phyloP scores from a whole-genome alignment of 1,140 invertebrate species.

The Triops cancriformis region DNA sequence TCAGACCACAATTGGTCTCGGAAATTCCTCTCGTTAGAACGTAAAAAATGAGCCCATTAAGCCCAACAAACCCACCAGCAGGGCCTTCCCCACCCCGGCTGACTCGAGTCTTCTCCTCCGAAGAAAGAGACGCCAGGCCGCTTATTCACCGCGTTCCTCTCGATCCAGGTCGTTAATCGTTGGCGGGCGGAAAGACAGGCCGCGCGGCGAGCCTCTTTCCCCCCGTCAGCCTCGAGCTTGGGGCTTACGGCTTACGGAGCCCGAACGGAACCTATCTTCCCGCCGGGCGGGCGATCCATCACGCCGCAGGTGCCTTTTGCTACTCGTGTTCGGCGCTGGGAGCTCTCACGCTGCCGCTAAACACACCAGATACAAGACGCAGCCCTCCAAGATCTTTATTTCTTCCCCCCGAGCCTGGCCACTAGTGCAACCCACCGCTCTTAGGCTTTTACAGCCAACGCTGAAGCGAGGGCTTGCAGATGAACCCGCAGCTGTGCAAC shows the following conservation, averaged over 20 bases:
- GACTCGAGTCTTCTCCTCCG: too few relatives aligned
- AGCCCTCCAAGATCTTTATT: neutral
- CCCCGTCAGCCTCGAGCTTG: neutral
- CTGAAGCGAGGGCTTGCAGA: neutral
- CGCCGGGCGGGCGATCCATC: neutral
- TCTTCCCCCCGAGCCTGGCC: neutral
- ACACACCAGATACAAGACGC: neutral
- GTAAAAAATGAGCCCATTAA: too few relatives aligned
- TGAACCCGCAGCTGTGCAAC: neutral
- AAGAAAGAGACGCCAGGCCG: too few relatives aligned
- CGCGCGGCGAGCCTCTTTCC: too few relatives aligned
- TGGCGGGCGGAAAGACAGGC: neutral
- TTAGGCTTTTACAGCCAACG: neutral
- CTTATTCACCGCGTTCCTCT: too few relatives aligned
- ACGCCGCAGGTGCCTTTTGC: conserved; percentile 11
- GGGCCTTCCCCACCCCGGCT: too few relatives aligned
- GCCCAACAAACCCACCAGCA: too few relatives aligned
- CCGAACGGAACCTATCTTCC: neutral
- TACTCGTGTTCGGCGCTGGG: neutral
- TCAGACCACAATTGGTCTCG: neutral
- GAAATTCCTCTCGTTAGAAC: neutral
- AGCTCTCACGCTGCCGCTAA: neutral
- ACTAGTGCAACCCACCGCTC: neutral
- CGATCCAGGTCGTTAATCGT: neutral
- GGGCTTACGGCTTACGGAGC: neutral